These are phyloP conservation scores for Temnothorax ravouxi DNA, from an alignment of 2,888 invertebrate species.

Conservation along the genomic window DNA sequence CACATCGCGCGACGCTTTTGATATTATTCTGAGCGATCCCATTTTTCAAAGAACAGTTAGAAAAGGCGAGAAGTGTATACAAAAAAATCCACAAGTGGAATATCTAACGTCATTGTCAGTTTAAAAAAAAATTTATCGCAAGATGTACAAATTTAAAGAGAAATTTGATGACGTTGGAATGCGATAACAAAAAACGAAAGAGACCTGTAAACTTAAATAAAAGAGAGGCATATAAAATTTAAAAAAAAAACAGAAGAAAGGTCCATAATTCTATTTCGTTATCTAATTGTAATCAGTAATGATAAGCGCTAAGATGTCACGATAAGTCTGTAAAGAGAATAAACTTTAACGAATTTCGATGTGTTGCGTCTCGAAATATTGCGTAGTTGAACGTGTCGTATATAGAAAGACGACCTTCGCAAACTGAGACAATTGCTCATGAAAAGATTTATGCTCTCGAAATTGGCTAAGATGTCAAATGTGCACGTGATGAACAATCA, in stretches of 20 bases:
- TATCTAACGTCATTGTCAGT: background rate
- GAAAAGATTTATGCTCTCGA: conserved; percentile 36
- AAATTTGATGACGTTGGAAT: background rate
- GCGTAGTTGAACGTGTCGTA: background rate
- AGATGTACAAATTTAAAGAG: background rate
- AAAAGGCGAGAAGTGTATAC: background rate
- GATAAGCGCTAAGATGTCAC: conserved; percentile 1
- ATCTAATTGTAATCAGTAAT: background rate
- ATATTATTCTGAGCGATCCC: conserved; percentile 1
- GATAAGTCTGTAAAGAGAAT: background rate
- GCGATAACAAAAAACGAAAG: background rate
- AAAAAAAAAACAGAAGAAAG: background rate
- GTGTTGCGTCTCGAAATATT: background rate
- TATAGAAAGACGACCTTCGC: background rate
- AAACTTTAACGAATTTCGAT: background rate
- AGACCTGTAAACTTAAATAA: background rate
- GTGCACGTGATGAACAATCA: conserved; percentile 9
- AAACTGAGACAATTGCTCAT: conserved; percentile 8
- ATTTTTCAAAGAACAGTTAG: background rate
- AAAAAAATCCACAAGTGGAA: background rate
- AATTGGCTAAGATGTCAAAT: conserved; percentile 43
- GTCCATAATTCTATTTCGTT: background rate
- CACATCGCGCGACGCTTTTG: background rate
- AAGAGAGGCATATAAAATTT: background rate
- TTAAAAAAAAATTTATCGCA: background rate